These are phyloP conservation scores for Nesometra sesokonis DNA, from an alignment of 35 echinoderm and acorn worm genomes.

Conservation along the genomic window DNA sequence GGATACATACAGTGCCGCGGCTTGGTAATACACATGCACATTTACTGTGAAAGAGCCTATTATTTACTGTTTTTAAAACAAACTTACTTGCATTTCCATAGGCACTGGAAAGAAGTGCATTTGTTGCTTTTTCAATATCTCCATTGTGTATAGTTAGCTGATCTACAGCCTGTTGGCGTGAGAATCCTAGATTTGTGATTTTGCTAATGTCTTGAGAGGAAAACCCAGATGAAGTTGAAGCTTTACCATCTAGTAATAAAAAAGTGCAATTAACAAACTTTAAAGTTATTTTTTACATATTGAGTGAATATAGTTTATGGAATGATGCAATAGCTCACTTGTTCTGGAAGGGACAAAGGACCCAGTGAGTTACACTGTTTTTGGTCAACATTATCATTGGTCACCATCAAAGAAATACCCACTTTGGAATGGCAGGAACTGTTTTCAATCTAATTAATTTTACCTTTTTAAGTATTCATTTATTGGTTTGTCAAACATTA, in stretches of 20 bases:
- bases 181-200: conserved; percentile 56
- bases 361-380: background rate
- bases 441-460: too few relatives aligned
- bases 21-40: too few relatives aligned
- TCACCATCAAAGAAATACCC: too few relatives aligned
- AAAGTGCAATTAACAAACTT: background rate
- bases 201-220: conserved; percentile 19
- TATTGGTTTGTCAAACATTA: too few relatives aligned
- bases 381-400: too few relatives aligned
- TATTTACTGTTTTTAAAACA: too few relatives aligned
- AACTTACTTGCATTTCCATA: background rate
- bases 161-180: conserved; percentile 22
- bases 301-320: background rate
- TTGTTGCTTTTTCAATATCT: conserved; percentile 20
- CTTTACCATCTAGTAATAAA: background rate
- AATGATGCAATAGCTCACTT: background rate
- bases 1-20: too few relatives aligned
- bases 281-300: background rate
- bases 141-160: conserved; percentile 32
- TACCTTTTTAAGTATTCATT: too few relatives aligned
- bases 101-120: background rate
- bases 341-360: background rate
- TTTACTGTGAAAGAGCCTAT: too few relatives aligned
- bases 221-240: background rate
- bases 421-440: too few relatives aligned